phyloP scores from a whole-genome alignment of 2,888 invertebrate species.

The Tetramorium bicarinatum region DNA sequence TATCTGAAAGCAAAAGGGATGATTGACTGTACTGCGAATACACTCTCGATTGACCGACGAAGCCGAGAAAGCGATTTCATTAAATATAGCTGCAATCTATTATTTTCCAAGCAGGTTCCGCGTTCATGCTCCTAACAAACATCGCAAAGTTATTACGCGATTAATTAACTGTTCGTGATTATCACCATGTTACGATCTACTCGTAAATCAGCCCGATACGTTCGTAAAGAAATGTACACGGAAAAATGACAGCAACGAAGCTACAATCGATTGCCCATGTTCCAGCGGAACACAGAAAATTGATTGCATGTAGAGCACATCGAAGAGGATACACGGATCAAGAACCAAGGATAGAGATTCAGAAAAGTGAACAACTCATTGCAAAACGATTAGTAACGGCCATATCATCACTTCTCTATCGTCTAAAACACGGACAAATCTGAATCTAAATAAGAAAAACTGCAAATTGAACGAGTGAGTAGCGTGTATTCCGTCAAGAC shows the following conservation, averaged over 20 bases:
- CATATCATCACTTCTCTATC: conserved; percentile 51
- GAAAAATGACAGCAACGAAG: conserved; percentile 43
- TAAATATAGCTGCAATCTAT: conserved; percentile 70
- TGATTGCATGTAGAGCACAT: conserved; percentile 65
- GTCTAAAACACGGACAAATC: conserved; percentile 47
- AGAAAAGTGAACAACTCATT: conserved; percentile 52
- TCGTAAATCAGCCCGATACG: conserved; percentile 50
- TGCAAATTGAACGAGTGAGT: conserved; percentile 81
- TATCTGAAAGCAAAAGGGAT: conserved; percentile 29
- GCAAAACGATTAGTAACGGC: conserved; percentile 56
- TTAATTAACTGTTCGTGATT: conserved; percentile 54
- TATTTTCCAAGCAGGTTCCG: conserved; percentile 73
- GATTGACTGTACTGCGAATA: conserved; percentile 33
- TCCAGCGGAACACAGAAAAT: background rate
- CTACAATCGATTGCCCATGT: background rate
- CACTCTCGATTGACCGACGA: conserved; percentile 60
- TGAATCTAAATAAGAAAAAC: conserved; percentile 72
- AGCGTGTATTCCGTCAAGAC: conserved; percentile 83
- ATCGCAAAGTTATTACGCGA: conserved; percentile 68
- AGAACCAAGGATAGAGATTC: conserved; percentile 60
- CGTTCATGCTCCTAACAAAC: conserved; percentile 72
- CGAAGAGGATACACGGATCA: conserved; percentile 64
- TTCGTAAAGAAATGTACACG: conserved; percentile 66
- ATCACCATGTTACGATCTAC: conserved; percentile 63
- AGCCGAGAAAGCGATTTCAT: conserved; percentile 68